Percentiles rank a stretch among this genome's conserved stretches.
These are phyloP conservation scores for Oreochromis grahami DNA, from an alignment of 2,797 vertebrate genomes.

Conservation along the genomic window DNA sequence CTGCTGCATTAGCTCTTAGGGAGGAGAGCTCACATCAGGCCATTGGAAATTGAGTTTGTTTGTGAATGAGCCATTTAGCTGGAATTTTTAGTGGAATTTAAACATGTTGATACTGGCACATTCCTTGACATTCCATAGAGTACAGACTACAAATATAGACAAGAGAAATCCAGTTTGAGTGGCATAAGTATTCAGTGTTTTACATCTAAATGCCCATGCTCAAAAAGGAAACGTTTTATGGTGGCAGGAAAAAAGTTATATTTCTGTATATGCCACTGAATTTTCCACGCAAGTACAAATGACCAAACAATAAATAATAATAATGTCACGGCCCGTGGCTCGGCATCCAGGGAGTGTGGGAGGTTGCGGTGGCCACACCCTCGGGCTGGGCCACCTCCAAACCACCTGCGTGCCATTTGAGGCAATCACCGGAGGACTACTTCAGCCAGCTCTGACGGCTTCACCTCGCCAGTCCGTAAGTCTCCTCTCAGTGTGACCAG, in stretches of 20 bases:
- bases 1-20: neutral
- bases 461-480: too few species aligned
- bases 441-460: too few species aligned
- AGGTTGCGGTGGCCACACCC: too few species aligned
- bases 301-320: neutral
- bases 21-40: conserved; percentile 8
- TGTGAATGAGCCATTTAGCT: conserved; percentile 54
- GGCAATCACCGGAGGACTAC: too few species aligned
- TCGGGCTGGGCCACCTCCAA: too few species aligned
- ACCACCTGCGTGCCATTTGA: too few species aligned
- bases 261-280: neutral
- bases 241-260: neutral
- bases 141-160: conserved; percentile 37
- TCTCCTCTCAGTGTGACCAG: too few species aligned
- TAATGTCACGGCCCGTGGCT: too few species aligned
- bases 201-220: neutral
- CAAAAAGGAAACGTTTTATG: neutral
- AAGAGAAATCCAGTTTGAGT: neutral
- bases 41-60: conserved; percentile 23
- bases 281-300: neutral
- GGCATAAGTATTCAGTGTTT: neutral
- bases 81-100: conserved; percentile 43
- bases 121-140: conserved; percentile 17
- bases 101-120: conserved; percentile 53
- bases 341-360: too few species aligned